Evolutionary conservation across 2,888 invertebrate species (phyloP).

Genomic region (Arctia plantaginis): DNA sequence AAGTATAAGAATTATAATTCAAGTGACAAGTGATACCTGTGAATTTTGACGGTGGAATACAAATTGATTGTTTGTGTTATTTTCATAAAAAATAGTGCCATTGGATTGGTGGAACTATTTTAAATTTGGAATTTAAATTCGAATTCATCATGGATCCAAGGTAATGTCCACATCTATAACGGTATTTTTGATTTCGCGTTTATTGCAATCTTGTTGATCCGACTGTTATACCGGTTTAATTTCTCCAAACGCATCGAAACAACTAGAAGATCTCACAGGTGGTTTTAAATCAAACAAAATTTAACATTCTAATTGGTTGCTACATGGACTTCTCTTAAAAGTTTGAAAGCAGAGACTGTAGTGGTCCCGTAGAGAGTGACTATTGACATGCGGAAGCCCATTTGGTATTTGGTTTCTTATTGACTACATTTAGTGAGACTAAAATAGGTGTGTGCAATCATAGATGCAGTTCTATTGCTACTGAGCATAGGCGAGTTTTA

Average conservation of each 20-base stretch:
- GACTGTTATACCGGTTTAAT: slow-evolving; percentile 44
- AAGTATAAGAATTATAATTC: slow-evolving; percentile 9
- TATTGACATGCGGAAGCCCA: not conserved
- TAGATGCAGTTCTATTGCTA: not conserved
- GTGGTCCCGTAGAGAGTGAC: not conserved
- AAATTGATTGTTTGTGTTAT: slow-evolving; percentile 28
- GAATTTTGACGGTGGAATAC: slow-evolving; percentile 51
- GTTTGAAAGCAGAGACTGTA: not conserved
- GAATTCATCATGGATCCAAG: slow-evolving; percentile 74
- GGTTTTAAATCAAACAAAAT: slow-evolving; percentile 11
- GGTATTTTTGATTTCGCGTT: slow-evolving; percentile 21
- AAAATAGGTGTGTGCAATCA: not conserved
- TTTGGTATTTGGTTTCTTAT: not conserved
- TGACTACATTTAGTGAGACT: not conserved
- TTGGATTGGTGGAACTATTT: slow-evolving; percentile 30
- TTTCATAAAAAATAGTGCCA: slow-evolving; percentile 21
- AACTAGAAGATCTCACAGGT: slow-evolving; percentile 13
- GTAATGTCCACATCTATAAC: slow-evolving; percentile 57
- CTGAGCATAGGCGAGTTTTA: too few species aligned
- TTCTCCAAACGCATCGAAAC: slow-evolving; percentile 33
- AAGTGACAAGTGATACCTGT: slow-evolving; percentile 60
- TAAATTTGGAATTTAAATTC: slow-evolving; percentile 36
- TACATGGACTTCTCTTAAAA: not conserved
- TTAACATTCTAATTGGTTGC: not conserved
- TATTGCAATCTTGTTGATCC: slow-evolving; percentile 22